These are phyloP conservation scores for Ianthella basta DNA, from an alignment of 37 sponge, comb jelly and placozoan species.

Conservation along the genomic window DNA sequence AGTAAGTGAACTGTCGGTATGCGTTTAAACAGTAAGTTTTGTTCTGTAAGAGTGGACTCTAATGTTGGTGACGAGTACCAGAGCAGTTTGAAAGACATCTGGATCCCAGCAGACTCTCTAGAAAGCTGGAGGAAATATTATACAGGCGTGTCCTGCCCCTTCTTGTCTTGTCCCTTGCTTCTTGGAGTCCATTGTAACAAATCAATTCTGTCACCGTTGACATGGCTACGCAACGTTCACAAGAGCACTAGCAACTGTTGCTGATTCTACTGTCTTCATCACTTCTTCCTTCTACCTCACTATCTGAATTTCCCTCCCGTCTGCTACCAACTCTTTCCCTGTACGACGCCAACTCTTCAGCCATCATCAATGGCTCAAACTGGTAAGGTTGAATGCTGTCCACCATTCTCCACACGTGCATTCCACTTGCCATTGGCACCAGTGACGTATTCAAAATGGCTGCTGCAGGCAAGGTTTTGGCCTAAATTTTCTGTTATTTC, in stretches of 20 bases:
- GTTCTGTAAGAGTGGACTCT: neutral
- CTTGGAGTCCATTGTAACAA: neutral
- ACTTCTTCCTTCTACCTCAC: neutral
- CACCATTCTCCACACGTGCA: neutral
- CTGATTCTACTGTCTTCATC: neutral
- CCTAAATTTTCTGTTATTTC: no score
- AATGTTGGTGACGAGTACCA: neutral
- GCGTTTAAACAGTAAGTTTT: neutral
- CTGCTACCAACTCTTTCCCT: neutral
- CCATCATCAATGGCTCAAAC: neutral
- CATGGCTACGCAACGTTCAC: neutral
- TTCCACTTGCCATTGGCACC: no score
- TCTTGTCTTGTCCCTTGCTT: conserved; percentile 23
- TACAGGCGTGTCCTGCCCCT: neutral
- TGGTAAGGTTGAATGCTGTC: neutral
- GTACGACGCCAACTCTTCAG: neutral
- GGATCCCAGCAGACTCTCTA: neutral
- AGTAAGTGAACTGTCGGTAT: conserved; percentile 20
- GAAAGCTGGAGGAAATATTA: neutral
- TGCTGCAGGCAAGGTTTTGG: neutral
- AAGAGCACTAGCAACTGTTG: neutral
- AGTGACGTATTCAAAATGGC: no score
- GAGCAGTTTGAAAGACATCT: conserved; percentile 1
- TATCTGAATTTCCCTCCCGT: neutral
- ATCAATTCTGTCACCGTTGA: conserved; percentile 2